Percentiles rank a stretch among this genome's conserved stretches.
Evolutionary conservation across 1,140 invertebrate genomes (phyloP).

Genomic region (Mamestra configurata): DNA sequence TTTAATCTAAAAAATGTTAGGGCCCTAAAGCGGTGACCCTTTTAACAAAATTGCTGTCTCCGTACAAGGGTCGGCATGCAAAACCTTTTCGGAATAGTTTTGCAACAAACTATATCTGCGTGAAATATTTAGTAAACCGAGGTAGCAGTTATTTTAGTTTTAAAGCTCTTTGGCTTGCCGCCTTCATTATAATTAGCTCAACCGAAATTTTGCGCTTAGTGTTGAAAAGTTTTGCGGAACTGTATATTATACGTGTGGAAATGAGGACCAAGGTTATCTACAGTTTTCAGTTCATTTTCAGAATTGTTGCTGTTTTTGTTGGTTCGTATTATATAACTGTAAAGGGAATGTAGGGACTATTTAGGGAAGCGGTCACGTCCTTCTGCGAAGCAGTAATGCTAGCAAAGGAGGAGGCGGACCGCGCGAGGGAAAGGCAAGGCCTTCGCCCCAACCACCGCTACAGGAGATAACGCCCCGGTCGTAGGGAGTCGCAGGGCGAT

Average conservation of each 20-base stretch:
- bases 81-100: slow-evolving; percentile 37
- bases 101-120: slow-evolving; percentile 11
- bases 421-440: no score
- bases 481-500: no score
- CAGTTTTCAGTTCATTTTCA: not conserved
- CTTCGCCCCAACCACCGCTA: no score
- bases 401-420: no score
- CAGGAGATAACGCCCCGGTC: no score
- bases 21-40: slow-evolving; percentile 30
- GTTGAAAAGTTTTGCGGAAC: not conserved
- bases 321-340: not conserved
- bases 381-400: no score
- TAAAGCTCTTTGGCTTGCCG: not conserved
- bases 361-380: no score
- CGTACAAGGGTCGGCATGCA: slow-evolving; percentile 32
- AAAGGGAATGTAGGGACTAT: no score
- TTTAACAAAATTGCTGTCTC: slow-evolving; percentile 39
- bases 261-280: no score
- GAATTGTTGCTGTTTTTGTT: not conserved
- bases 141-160: slow-evolving; percentile 3
- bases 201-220: not conserved
- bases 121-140: not conserved
- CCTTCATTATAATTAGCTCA: slow-evolving; percentile 9
- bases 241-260: no score
- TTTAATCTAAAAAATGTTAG: slow-evolving; percentile 46